Conservation (phyloP, 2,797 vertebrate species). For the Oophaga sylvatica region DNA sequence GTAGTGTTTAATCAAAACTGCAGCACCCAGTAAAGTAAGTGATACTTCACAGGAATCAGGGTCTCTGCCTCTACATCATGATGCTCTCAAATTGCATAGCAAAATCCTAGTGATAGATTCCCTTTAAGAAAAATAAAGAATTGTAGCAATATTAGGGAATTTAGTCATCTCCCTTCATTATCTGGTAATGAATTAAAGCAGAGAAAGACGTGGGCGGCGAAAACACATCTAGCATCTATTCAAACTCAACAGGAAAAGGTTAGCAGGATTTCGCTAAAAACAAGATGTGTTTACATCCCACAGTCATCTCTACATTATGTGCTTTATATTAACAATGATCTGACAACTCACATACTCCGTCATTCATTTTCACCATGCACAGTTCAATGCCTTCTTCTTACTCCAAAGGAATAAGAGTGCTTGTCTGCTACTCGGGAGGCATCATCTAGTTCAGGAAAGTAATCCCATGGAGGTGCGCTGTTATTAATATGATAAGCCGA, state of each 20-base stretch:
- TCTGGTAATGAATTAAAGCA: not conserved
- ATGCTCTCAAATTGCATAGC: too few species aligned
- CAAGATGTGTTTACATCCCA: not conserved
- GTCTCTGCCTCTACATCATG: too few species aligned
- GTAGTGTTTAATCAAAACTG: too few species aligned
- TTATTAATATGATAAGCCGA: constrained; percentile 56
- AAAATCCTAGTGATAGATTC: too few species aligned
- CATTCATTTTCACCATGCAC: not conserved
- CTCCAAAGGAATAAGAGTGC: not conserved
- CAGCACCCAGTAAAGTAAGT: too few species aligned
- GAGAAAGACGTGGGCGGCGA: not conserved
- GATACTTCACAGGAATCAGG: too few species aligned
- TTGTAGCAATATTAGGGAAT: not conserved
- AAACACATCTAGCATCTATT: not conserved
- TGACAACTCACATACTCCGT: not conserved
- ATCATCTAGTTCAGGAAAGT: constrained; percentile 13
- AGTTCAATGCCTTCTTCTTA: not conserved
- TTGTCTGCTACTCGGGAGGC: not conserved
- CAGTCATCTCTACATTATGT: not conserved
- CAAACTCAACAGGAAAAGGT: not conserved
- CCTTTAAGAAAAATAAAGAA: not conserved
- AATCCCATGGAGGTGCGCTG: constrained; percentile 31
- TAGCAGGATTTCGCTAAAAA: not conserved
- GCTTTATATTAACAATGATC: not conserved
- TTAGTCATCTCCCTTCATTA: not conserved